Base-by-base conservation (phyloP, 2,888 invertebrate species). In the Ochlodes sylvanus region DNA sequence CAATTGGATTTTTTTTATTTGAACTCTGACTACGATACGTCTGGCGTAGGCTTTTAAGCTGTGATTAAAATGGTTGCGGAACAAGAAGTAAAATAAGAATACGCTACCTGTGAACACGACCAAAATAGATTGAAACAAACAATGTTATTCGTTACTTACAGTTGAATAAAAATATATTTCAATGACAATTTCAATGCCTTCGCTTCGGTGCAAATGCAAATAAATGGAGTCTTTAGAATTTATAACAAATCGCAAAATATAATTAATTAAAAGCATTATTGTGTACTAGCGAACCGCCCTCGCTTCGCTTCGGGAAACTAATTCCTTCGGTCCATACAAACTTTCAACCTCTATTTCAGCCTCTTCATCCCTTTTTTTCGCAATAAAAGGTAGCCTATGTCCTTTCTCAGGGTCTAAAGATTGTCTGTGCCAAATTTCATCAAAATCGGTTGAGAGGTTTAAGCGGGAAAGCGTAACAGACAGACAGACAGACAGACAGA, bases 51-150 rank as follows among this genome's bases (percentile, higher is more conserved):
- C 9, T 42, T 42, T 42, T 12, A 42, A 54, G n/a, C 27, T 60
- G n/a, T n/a, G 17, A 32, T 52, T 58, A 41, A 34, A 50, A 44
- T 57, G 38, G 41, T 41, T 32, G 41, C 27, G 27, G 14, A 10
- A 38, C 5, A 38, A 38, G 38, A 34, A 61, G 15, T 27, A 32
- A 38, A 21, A 62, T 56, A 15, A 15, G 55, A 57, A 5, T 21
- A 12, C 32, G 47, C 34, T 19, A 38, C 14, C 38, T 32, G 32
- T 42, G 19, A 27, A 57, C 38, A 21, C 10, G 38, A 21, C 14
- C 12, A 66, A 50, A 58, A 58, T 65, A 65, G 52, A 65, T 21
- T 21, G 44, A 65, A 17, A 50, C 32, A 52, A 65, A 50, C 15
- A 60, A 19, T 21, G 44, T 57, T 56, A 55, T 21, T 50, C 27